Percentiles rank a stretch among this genome's conserved stretches.
Evolutionary conservation across 2,113 vertebrate genomes (phyloP).

Genomic region (Bufo gargarizans): DNA sequence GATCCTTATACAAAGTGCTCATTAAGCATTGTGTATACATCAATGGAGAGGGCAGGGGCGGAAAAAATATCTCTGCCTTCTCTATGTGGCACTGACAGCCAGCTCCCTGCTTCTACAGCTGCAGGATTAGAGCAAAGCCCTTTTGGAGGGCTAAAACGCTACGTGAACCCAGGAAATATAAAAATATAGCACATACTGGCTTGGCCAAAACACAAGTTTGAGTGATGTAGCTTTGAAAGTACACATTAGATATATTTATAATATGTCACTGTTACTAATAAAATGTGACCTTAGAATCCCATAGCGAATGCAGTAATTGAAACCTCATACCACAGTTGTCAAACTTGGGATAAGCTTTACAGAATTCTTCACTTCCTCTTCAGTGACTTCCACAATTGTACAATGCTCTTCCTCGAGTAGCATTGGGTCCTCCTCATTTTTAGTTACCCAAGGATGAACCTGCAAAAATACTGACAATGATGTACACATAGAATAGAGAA

Average conservation of each 20-base stretch:
- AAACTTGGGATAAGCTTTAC: slow-evolving; percentile 93
- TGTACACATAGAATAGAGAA: not conserved
- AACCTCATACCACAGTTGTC: slow-evolving; percentile 86
- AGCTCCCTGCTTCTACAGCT: too few relatives aligned
- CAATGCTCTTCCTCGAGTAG: slow-evolving; percentile 96
- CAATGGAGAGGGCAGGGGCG: too few relatives aligned
- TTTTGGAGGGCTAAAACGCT: too few relatives aligned
- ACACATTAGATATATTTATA: not conserved
- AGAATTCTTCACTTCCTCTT: slow-evolving; percentile 97
- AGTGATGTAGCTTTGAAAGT: too few relatives aligned
- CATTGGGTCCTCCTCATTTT: slow-evolving; percentile 77
- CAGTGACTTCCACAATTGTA: slow-evolving; percentile 90
- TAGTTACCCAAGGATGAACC: slow-evolving; percentile 91
- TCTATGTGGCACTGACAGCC: too few relatives aligned
- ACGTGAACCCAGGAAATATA: too few relatives aligned
- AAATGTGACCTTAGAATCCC: not conserved
- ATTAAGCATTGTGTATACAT: too few relatives aligned
- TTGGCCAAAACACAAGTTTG: not conserved
- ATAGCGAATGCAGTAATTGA: not conserved
- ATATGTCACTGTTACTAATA: not conserved
- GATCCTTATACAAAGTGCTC: too few relatives aligned
- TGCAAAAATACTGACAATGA: slow-evolving; percentile 58
- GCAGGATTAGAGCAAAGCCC: too few relatives aligned
- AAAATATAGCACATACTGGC: not conserved
- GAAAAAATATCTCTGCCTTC: too few relatives aligned